A percentile compares a stretch with the other conserved stretches of the same genome.
These are phyloP conservation scores for Lepus oiostolus DNA, from an alignment of 2,797 vertebrate genomes.

Conservation along the genomic window DNA sequence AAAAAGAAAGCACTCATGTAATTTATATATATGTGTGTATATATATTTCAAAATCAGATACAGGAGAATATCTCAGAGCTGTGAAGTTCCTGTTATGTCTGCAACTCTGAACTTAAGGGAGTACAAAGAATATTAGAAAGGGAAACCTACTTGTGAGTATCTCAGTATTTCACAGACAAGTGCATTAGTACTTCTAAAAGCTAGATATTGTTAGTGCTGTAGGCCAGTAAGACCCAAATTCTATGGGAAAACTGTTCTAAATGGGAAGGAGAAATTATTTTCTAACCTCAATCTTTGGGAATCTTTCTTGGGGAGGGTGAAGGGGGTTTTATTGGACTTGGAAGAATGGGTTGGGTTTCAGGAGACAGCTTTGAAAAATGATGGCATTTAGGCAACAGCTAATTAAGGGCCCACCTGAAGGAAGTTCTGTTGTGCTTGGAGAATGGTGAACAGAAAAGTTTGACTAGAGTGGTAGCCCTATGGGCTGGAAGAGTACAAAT, in stretches of 20 bases:
- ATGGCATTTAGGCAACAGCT: neutral
- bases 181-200: neutral
- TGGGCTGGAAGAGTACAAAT: neutral
- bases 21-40: neutral
- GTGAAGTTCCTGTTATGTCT: neutral
- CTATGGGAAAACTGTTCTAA: neutral
- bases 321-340: neutral
- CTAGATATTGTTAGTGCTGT: neutral
- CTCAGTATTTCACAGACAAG: neutral
- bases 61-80: slow-evolving; percentile 18
- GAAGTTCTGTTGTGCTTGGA: neutral
- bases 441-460: neutral
- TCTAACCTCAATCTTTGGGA: neutral
- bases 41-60: slow-evolving; percentile 55
- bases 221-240: neutral
- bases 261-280: slow-evolving; percentile 2
- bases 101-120: neutral
- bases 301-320: neutral
- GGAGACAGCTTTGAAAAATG: neutral
- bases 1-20: neutral
- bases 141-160: neutral
- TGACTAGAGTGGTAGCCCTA: neutral
- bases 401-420: neutral
- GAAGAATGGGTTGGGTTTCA: neutral
- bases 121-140: neutral